Base-by-base conservation (phyloP, 2,113 vertebrate species). In the Meriones unguiculatus region DNA sequence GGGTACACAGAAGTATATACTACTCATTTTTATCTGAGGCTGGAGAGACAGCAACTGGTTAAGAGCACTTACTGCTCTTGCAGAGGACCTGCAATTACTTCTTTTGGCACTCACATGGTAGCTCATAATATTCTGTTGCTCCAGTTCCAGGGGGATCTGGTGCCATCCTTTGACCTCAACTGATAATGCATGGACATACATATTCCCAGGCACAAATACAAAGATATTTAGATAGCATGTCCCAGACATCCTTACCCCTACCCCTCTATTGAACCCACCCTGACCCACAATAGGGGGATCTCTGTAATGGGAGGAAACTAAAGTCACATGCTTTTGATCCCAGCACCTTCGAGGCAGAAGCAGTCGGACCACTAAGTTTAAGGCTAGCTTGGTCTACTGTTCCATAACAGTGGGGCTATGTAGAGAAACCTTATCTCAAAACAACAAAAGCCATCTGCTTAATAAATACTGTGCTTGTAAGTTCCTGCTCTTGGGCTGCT, bases 381-480 rank as follows among this genome's bases (percentile, higher is more conserved):
- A 41, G n/a, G 59, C n/a, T 11, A 8, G n/a, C 59, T 85, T 85
- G 81, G 38, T 30, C 81, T 85, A 65, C 59, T 41, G n/a, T 84
- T 84, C 25, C 13, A 85, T 24, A 85, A 65, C 24, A 85, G 38
- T 38, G 7, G 14, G 24, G n/a, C 22, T 64, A 41, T 41, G 24
- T 84, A 41, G 7, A 82, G 57, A 82, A n/a, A 82, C 24, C 80
- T 62, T 38, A 59, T 15, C 78, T 82, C 57, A 64, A 84, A 85
- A 65, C 24, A 85, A 64, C 57, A 46, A 85, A 64, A 64, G 70
- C 70, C 24, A 73, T 80, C 41, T 73, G 87, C 65, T 92, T n/a
- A 81, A 28, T 95, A 75, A 90, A 80, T 15, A 65, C 81, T 65
- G n/a, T 54, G 46, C 52, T 87, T 92, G n/a, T 28, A 62, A 85